Conservation (phyloP, 2,888 invertebrate species). For the Oscheius sp. region DNA sequence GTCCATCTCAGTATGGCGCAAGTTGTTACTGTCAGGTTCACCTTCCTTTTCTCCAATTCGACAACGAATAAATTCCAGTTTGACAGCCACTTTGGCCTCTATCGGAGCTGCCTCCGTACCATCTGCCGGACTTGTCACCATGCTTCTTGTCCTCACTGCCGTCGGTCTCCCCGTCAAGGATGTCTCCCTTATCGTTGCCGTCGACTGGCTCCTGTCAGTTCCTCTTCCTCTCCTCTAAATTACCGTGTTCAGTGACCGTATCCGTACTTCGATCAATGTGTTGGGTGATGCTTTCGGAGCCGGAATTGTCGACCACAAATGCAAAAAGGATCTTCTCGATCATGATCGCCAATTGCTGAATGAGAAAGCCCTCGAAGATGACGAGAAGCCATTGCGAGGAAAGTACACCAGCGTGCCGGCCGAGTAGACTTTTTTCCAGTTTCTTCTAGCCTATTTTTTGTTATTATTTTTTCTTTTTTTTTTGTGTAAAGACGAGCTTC, state of each 20-base stretch:
- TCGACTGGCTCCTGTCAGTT: slow-evolving; percentile 77
- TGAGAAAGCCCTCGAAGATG: slow-evolving; percentile 33
- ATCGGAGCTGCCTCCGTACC: slow-evolving; percentile 95
- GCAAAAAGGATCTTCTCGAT: slow-evolving; percentile 70
- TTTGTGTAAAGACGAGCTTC: slow-evolving; percentile 21
- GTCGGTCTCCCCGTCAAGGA: slow-evolving; percentile 76
- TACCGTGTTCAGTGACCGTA: slow-evolving; percentile 74
- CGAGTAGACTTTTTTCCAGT: no score
- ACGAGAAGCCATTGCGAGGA: slow-evolving; percentile 29
- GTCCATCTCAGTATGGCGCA: slow-evolving; percentile 85
- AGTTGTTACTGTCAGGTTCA: slow-evolving; percentile 86
- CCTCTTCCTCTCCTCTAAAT: neutral
- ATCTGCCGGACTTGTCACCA: slow-evolving; percentile 73
- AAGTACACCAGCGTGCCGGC: slow-evolving; percentile 29
- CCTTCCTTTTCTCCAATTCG: neutral
- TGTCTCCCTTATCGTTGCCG: slow-evolving; percentile 76
- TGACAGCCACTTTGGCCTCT: slow-evolving; percentile 94
- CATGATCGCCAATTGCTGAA: slow-evolving; percentile 42
- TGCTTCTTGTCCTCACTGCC: slow-evolving; percentile 76
- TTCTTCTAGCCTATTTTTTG: slow-evolving; percentile 1
- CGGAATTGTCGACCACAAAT: slow-evolving; percentile 77
- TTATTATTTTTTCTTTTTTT: neutral
- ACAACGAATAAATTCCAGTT: slow-evolving; percentile 78
- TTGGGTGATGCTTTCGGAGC: slow-evolving; percentile 78
- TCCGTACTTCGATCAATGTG: slow-evolving; percentile 78